Base-by-base conservation (phyloP, 1,140 invertebrate species). In the Harlomillsia oculata region DNA sequence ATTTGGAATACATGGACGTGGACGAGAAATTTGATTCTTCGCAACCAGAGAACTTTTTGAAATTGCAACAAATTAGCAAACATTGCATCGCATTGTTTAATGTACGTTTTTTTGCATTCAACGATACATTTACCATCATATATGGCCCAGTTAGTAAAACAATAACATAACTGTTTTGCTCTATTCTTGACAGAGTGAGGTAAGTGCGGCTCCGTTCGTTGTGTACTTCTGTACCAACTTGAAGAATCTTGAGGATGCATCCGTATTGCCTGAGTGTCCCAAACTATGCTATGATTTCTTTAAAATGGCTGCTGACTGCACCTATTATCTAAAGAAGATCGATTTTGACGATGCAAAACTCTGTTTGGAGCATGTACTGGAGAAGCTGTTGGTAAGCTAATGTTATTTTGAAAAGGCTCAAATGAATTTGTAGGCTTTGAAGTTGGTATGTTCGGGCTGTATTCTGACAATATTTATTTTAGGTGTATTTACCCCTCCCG, bases 281-380 rank as follows among this genome's bases (percentile, higher is more conserved):
- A 77, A 78, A 60, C 71, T 80, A 9, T 84, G 90, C 67, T 71
- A 93, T 39, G 85, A 91, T 67, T 70, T 95, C 51, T 73, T 97
- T 21, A 90, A 92, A 72, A 75, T 89, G 29, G 81, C 95, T 68
- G 89, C 91, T 21, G 89, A 96, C 73, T 78, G 94, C 48, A 79
- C 80, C 54, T 77, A 82, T 63, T 79, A 83, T 76, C 79, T 73
- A 84, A 84, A 40, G 78, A 81, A 57, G 32, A 32, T 53, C 25
- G 56, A 62, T 53, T 70, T 89, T 39, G 83, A 88, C 26, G 83
- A 87, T 67, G 74, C 82, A 26, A 78, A 83, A 60, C 75, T 80
- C 45, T 82, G 85, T 73, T 77, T 92, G 46, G 78, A 84, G 36
- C 67, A 69, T 18, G 77, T 93, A 28, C 89, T 84, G 71, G 80